Evolutionary conservation across 64 coral and sea anemone species (phyloP).

Genomic region (Montipora foliosa): DNA sequence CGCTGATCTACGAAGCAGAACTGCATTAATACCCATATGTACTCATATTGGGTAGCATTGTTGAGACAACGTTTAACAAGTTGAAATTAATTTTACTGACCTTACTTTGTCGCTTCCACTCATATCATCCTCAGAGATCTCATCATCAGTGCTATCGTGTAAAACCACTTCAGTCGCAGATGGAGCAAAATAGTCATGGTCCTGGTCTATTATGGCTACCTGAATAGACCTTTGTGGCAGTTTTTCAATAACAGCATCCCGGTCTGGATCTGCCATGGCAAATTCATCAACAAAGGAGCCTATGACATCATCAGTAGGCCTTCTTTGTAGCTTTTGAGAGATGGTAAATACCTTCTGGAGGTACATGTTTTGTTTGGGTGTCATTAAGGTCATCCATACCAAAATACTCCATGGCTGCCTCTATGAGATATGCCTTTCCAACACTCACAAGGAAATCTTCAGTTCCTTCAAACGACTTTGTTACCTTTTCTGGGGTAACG

Average conservation of each 20-base stretch:
- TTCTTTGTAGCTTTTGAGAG: conserved; percentile 24
- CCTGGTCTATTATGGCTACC: not conserved
- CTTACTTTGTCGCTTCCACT: not conserved
- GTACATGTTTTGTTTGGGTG: conserved; percentile 43
- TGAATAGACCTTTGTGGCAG: not conserved
- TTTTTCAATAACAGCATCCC: conserved; percentile 6
- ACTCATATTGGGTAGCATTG: not conserved
- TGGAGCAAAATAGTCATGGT: conserved; percentile 25
- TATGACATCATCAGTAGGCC: conserved; percentile 45
- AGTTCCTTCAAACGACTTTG: conserved; percentile 57
- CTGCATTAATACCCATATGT: too few species aligned
- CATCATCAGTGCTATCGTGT: not conserved
- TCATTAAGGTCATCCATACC: conserved; percentile 38
- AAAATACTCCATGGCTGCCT: conserved; percentile 67
- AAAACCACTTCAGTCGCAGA: not conserved
- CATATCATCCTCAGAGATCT: not conserved
- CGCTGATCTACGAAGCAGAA: too few species aligned
- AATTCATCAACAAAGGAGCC: conserved; percentile 61
- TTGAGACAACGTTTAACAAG: not conserved
- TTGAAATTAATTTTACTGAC: not conserved
- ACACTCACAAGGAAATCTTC: conserved; percentile 71
- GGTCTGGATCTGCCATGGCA: conserved; percentile 35
- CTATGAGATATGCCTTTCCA: conserved; percentile 60
- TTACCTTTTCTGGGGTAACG: conserved; percentile 54
- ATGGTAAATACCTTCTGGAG: conserved; percentile 41